Conservation (phyloP, 2,888 invertebrate species). For the Proisotoma minuta region DNA sequence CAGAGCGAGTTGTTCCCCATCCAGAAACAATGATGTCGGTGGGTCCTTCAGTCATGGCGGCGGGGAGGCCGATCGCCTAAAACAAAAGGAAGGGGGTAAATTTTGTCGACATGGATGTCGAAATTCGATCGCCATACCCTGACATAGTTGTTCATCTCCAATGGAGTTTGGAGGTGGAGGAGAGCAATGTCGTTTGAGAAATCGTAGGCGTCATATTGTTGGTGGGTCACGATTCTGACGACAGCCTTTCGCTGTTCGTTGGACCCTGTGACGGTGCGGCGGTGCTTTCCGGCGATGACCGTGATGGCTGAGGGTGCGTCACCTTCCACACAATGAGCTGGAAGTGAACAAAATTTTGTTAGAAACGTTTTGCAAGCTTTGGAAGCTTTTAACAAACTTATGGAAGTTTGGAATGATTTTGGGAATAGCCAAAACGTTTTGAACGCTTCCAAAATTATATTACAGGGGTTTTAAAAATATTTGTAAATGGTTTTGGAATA, state of each 20-base stretch:
- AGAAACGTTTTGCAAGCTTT: too few species aligned
- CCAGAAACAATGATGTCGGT: slow-evolving; percentile 8
- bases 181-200: slow-evolving; percentile 12
- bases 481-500: too few species aligned
- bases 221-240: slow-evolving; percentile 21
- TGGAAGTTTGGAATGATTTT: too few species aligned
- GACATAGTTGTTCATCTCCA: background rate
- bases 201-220: slow-evolving; percentile 20
- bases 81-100: background rate
- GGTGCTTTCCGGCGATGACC: slow-evolving; percentile 10
- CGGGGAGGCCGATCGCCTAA: background rate
- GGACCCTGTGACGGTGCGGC: background rate
- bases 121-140: background rate
- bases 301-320: background rate
- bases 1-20: slow-evolving; percentile 9
- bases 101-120: slow-evolving; percentile 1
- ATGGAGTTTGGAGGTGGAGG: background rate
- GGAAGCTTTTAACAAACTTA: too few species aligned
- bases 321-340: background rate
- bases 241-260: slow-evolving; percentile 4
- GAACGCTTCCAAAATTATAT: too few species aligned
- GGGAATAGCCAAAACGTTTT: too few species aligned
- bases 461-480: too few species aligned
- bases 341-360: too few species aligned
- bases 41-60: background rate